A percentile compares a stretch with the other conserved stretches of the same genome.
phyloP scores from a whole-genome alignment of 2,797 vertebrate genomes.

The Rhinichthys osculus region DNA sequence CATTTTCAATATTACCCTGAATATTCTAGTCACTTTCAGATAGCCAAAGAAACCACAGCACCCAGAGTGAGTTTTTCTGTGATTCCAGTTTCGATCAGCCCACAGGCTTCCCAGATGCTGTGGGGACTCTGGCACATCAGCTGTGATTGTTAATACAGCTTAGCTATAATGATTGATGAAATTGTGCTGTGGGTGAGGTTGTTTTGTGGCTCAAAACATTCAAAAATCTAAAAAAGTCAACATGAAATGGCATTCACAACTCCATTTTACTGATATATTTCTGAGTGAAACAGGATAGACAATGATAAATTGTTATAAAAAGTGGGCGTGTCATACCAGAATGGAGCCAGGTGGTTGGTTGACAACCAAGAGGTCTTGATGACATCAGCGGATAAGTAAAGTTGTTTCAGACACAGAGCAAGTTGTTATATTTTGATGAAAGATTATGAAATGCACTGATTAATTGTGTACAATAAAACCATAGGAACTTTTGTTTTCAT shows the following conservation, averaged over 20 bases:
- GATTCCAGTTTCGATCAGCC: neutral
- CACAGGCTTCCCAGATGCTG: conserved; percentile 5
- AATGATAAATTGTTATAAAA: neutral
- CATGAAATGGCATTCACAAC: conserved; percentile 6
- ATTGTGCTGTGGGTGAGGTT: neutral
- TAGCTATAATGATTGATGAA: neutral
- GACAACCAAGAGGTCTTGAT: neutral
- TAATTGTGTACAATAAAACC: neutral
- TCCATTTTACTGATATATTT: neutral
- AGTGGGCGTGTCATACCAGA: neutral
- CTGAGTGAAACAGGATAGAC: neutral
- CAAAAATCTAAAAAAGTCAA: neutral
- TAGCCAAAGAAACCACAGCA: conserved; percentile 24
- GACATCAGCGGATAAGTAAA: neutral
- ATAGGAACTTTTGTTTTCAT: conserved; percentile 7
- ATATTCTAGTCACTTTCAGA: conserved; percentile 12
- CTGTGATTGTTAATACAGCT: conserved; percentile 11
- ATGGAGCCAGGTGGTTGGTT: neutral
- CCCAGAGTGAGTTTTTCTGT: conserved; percentile 5
- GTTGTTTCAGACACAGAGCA: neutral
- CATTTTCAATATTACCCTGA: neutral
- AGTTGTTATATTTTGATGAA: neutral
- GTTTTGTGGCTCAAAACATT: neutral
- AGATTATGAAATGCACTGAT: neutral
- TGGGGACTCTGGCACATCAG: conserved; percentile 20